Conservation (phyloP, 2,888 invertebrate genomes). For the Catotricha subobsoleta region DNA sequence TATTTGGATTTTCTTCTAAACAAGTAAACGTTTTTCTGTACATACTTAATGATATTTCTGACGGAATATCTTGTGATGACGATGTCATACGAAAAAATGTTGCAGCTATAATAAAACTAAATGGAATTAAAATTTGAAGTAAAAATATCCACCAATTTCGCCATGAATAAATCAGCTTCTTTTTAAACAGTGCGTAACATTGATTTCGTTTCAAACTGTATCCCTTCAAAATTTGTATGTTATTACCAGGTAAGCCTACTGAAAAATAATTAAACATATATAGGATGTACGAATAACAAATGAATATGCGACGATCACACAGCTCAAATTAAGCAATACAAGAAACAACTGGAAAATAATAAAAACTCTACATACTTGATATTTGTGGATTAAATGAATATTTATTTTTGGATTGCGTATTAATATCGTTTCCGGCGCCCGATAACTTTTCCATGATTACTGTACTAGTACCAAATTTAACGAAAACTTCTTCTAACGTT, state of each 20-base stretch:
- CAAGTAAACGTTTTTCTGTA: not conserved
- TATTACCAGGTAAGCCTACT: too few relatives aligned
- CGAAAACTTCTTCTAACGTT: constrained; percentile 77
- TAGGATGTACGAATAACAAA: too few relatives aligned
- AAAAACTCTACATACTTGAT: too few relatives aligned
- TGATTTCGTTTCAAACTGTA: constrained; percentile 30
- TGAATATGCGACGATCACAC: too few relatives aligned
- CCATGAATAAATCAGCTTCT: constrained; percentile 42
- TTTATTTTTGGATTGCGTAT: too few relatives aligned
- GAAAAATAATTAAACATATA: too few relatives aligned
- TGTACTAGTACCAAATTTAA: constrained; percentile 42
- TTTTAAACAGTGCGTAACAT: constrained; percentile 45
- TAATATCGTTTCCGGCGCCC: not conserved
- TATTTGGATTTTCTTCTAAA: constrained; percentile 13
- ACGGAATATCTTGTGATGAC: too few relatives aligned
- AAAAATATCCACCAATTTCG: constrained; percentile 37
- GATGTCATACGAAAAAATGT: too few relatives aligned
- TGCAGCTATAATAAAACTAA: not conserved
- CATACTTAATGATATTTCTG: not conserved
- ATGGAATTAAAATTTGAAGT: not conserved
- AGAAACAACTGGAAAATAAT: too few relatives aligned
- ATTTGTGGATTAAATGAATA: too few relatives aligned
- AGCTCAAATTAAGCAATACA: not conserved
- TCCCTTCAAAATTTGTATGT: not conserved
- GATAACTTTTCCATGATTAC: not conserved